A percentile compares a stretch with the other conserved stretches of the same genome.
Evolutionary conservation across 2,797 vertebrate genomes (phyloP).

Genomic region (Labroides dimidiatus): DNA sequence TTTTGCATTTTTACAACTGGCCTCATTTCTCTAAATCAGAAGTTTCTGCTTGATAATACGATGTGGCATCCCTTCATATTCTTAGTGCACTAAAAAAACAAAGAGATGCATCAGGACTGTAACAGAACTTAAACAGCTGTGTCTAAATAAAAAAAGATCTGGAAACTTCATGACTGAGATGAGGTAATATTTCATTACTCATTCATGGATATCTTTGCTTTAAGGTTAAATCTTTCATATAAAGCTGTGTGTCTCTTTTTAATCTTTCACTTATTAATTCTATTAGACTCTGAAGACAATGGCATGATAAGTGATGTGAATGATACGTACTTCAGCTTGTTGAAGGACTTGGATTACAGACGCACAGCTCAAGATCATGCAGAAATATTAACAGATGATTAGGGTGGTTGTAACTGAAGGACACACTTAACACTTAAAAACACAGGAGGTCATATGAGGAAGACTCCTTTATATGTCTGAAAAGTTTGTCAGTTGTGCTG

Average conservation of each 20-base stretch:
- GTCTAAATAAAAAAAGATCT: too few relatives aligned
- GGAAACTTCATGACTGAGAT: too few relatives aligned
- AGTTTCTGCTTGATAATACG: background rate
- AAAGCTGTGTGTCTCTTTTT: too few relatives aligned
- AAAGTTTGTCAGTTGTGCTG: background rate
- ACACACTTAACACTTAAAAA: slow-evolving; percentile 20
- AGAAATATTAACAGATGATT: slow-evolving; percentile 8
- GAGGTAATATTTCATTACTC: too few relatives aligned
- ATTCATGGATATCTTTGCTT: too few relatives aligned
- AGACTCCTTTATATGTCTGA: background rate
- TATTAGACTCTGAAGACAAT: background rate
- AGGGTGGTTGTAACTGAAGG: slow-evolving; percentile 30
- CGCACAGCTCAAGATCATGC: slow-evolving; percentile 33
- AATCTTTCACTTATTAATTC: background rate
- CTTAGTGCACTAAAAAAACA: too few relatives aligned
- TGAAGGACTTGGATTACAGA: slow-evolving; percentile 39
- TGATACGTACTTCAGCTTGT: slow-evolving; percentile 40
- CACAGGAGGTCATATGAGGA: background rate
- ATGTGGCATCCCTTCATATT: too few relatives aligned
- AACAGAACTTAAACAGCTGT: too few relatives aligned
- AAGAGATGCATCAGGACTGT: too few relatives aligned
- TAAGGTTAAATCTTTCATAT: too few relatives aligned
- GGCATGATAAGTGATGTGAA: slow-evolving; percentile 38
- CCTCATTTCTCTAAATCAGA: background rate
- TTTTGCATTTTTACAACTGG: background rate